Conservation (phyloP, 2,797 vertebrate genomes). For the Uromys caudimaculatus region DNA sequence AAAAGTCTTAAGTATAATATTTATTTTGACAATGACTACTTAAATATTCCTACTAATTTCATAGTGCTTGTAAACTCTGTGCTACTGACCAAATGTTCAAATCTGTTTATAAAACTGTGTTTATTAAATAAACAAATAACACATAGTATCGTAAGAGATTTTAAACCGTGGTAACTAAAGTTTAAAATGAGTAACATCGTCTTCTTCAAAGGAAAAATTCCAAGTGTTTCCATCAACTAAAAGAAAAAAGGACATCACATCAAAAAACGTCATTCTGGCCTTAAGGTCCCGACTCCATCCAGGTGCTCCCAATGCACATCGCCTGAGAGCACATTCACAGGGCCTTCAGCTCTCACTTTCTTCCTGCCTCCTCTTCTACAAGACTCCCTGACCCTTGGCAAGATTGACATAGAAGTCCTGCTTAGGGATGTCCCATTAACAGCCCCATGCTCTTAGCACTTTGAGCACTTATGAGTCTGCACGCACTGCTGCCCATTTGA, state of each 20-base stretch:
- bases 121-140: not conserved
- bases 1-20: not conserved
- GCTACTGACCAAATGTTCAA: not conserved
- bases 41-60: not conserved
- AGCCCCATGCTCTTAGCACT: not conserved
- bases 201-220: not conserved
- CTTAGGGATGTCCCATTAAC: not conserved
- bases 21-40: not conserved
- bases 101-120: not conserved
- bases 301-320: not conserved
- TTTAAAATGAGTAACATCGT: not conserved
- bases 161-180: not conserved
- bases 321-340: not conserved
- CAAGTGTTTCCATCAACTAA: not conserved
- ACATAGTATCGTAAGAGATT: not conserved
- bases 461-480: not conserved
- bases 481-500: not conserved
- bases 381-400: not conserved
- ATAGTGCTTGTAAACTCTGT: not conserved
- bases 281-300: not conserved
- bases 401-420: not conserved
- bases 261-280: not conserved
- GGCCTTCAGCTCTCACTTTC: not conserved
- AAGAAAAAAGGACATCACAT: not conserved
- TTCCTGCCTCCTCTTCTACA: not conserved